Conservation (phyloP, 2,113 vertebrate species). For the Tympanuchus pallidicinctus region DNA sequence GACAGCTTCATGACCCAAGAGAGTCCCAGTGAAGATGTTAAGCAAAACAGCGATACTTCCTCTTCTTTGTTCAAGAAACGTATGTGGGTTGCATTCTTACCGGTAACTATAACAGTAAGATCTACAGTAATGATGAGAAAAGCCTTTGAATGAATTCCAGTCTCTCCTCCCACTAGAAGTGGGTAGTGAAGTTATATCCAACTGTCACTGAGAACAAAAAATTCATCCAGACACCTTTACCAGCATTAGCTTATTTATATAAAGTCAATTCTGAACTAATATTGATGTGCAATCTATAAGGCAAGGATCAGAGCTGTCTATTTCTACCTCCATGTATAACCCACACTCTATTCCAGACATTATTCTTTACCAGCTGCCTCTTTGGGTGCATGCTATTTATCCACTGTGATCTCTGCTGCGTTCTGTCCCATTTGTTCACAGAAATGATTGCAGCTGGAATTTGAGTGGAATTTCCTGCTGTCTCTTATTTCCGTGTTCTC, state of each 20-base stretch:
- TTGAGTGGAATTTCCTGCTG: constrained; percentile 65
- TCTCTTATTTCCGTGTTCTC: constrained; percentile 35
- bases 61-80: constrained; percentile 11
- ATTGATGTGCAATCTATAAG: not conserved
- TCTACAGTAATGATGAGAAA: constrained; percentile 40
- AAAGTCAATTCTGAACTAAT: constrained; percentile 18
- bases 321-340: not conserved
- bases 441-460: constrained; percentile 54
- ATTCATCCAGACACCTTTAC: constrained; percentile 11
- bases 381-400: not conserved
- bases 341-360: not conserved
- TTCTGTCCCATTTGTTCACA: constrained; percentile 40
- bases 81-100: constrained; percentile 17
- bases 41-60: constrained; percentile 16
- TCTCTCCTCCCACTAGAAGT: constrained; percentile 37
- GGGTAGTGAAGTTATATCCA: not conserved
- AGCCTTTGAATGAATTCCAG: constrained; percentile 48
- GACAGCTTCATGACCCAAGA: not conserved
- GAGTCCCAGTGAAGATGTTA: not conserved
- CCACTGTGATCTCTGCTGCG: not conserved
- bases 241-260: not conserved
- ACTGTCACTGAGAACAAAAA: constrained; percentile 3
- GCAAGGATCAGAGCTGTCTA: not conserved
- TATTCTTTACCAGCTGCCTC: not conserved
- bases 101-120: constrained; percentile 11